Conservation (phyloP, 2,888 invertebrate species). For the Artemia sinica region DNA sequence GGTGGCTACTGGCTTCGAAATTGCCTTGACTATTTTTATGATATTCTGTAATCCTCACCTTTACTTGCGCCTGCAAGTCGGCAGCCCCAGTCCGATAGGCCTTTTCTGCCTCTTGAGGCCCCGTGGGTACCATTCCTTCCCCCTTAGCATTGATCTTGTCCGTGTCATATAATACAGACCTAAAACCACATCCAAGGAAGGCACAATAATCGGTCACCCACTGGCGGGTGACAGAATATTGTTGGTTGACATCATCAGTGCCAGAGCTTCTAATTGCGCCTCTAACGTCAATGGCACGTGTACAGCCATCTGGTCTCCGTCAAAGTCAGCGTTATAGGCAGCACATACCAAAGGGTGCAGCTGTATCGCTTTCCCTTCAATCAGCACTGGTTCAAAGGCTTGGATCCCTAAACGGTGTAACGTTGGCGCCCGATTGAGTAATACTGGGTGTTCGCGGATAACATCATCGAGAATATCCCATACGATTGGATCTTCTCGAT, state of each 20-base stretch:
- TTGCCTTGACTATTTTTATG: background rate
- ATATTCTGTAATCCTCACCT: background rate
- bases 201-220: constrained; percentile 20
- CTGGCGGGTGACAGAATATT: background rate
- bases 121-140: background rate
- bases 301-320: background rate
- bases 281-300: constrained; percentile 18
- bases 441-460: constrained; percentile 23
- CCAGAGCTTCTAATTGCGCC: constrained; percentile 18
- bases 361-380: constrained; percentile 25
- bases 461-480: constrained; percentile 26
- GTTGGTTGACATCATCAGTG: background rate
- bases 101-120: background rate
- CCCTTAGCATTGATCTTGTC: background rate
- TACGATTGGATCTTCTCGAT: constrained; percentile 18
- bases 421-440: constrained; percentile 25
- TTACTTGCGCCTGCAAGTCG: background rate
- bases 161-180: constrained; percentile 25
- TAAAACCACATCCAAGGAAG: constrained; percentile 24
- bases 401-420: constrained; percentile 25
- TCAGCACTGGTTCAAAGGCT: constrained; percentile 24
- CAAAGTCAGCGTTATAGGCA: constrained; percentile 21
- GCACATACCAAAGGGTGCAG: constrained; percentile 25
- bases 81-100: background rate
- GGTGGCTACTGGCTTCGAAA: too few species aligned